These are phyloP conservation scores for Ptiloglossa arizonensis DNA, from an alignment of 1,140 invertebrate species.

Conservation along the genomic window DNA sequence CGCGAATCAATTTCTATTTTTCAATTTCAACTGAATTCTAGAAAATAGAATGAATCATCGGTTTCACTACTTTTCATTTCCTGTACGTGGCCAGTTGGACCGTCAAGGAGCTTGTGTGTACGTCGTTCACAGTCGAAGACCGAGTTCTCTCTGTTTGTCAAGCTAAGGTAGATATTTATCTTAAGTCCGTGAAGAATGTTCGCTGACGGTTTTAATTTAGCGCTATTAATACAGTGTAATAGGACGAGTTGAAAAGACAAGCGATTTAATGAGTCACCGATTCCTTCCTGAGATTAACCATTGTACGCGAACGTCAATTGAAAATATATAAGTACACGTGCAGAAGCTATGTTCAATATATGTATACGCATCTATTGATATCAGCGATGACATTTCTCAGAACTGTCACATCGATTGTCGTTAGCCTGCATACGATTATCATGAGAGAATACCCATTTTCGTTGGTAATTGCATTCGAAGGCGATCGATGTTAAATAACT, in stretches of 20 bases:
- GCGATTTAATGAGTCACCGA: slow-evolving; percentile 33
- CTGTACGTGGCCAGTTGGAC: background rate
- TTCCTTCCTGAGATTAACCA: slow-evolving; percentile 24
- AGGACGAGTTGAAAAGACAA: background rate
- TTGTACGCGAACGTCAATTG: background rate
- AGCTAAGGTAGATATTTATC: background rate
- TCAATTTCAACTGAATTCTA: no score
- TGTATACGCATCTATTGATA: slow-evolving; percentile 35
- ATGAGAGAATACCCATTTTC: slow-evolving; percentile 50
- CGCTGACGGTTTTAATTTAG: background rate
- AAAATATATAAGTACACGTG: slow-evolving; percentile 4
- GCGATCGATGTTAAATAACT: slow-evolving; percentile 32
- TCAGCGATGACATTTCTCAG: slow-evolving; percentile 9
- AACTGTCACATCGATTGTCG: slow-evolving; percentile 1
- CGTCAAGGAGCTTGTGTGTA: no score
- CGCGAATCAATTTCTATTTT: no score
- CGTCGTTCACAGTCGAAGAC: no score
- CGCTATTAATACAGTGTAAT: slow-evolving; percentile 20
- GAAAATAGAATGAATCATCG: no score
- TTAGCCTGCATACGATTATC: background rate
- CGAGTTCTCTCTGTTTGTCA: no score
- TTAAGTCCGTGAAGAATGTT: background rate
- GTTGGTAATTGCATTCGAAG: slow-evolving; percentile 26
- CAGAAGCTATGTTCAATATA: slow-evolving; percentile 23
- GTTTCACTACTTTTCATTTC: no score